These are phyloP conservation scores for Euclidia mi DNA, from an alignment of 2,888 invertebrate species.

Conservation along the genomic window DNA sequence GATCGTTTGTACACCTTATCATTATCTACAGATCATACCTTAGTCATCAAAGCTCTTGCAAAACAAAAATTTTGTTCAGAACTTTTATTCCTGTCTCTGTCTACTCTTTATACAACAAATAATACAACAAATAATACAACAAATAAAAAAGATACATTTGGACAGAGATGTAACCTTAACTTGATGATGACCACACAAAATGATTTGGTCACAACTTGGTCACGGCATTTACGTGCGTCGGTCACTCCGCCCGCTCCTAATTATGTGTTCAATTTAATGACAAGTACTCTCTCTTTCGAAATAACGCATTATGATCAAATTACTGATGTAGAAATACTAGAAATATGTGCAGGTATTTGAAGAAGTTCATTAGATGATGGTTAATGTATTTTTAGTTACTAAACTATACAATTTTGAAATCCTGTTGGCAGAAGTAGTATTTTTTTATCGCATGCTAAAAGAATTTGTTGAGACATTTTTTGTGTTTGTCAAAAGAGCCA, in stretches of 20 bases:
- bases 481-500: no score
- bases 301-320: constrained; percentile 59
- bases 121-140: constrained; percentile 18
- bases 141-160: constrained; percentile 31
- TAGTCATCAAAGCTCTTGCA: no score
- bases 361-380: constrained; percentile 11
- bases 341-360: constrained; percentile 42
- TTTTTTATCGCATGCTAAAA: no score
- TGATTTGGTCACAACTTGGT: constrained; percentile 85
- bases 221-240: constrained; percentile 76
- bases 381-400: constrained; percentile 34
- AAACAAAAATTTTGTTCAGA: no score
- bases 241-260: constrained; percentile 68
- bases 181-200: constrained; percentile 79
- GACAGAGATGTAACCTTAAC: constrained; percentile 58
- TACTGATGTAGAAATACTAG: constrained; percentile 56
- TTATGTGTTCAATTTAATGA: constrained; percentile 74
- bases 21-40: no score
- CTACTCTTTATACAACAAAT: no score
- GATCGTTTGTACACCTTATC: no score
- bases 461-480: no score
- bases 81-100: no score
- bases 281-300: constrained; percentile 61
- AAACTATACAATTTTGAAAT: constrained; percentile 15
- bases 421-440: background rate